Conservation (phyloP, 2,888 invertebrate species). For the Hirudinaria manillensis region DNA sequence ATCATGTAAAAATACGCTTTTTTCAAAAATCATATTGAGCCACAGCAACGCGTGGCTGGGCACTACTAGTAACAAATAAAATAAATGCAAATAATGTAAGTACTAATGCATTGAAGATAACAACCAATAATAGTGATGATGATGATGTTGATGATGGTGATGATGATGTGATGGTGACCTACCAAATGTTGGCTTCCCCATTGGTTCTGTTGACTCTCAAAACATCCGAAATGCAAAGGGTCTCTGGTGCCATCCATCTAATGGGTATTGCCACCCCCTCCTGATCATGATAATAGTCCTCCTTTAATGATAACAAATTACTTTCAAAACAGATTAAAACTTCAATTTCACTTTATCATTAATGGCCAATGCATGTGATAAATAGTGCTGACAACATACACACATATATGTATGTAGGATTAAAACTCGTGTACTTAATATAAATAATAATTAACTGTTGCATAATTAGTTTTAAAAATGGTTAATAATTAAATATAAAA, state of each 20-base stretch:
- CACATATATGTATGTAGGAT: no score
- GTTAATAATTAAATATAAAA: no score
- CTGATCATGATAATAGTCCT: conserved; percentile 67
- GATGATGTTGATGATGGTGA: neutral
- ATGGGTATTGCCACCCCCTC: conserved; percentile 64
- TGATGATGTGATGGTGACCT: conserved; percentile 42
- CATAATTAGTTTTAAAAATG: no score
- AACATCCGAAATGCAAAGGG: conserved; percentile 59
- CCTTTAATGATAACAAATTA: conserved; percentile 43
- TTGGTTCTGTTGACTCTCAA: conserved; percentile 63
- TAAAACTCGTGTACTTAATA: no score
- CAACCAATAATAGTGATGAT: neutral
- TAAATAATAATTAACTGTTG: no score
- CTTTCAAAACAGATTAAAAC: neutral
- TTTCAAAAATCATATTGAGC: no score
- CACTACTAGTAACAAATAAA: no score
- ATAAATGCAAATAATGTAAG: no score
- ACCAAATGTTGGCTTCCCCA: conserved; percentile 69
- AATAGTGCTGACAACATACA: no score
- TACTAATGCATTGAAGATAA: no score
- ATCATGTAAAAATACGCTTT: no score
- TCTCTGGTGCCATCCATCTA: conserved; percentile 70
- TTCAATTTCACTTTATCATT: neutral
- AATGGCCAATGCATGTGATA: neutral
- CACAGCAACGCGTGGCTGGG: no score